Evolutionary conservation across 2,888 invertebrate genomes (phyloP), one percentile per base, ranked within the genome.

Genomic region (Girardia tigrina): DNA sequence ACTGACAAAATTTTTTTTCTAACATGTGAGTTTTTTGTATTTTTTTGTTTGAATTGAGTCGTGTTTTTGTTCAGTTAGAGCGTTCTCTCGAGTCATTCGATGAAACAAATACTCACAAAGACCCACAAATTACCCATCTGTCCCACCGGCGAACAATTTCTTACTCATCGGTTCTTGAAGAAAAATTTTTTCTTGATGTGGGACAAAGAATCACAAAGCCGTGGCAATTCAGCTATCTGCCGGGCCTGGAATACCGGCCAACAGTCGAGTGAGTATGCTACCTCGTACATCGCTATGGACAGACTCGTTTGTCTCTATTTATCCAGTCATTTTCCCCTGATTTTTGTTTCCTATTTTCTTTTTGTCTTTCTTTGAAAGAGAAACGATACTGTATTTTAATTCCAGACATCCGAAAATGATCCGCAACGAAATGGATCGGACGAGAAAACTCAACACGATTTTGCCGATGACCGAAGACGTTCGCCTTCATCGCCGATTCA

Each of bases 141-240:
- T 4, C 23, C 8, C n/a, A 56, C 56, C 56, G 56, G 23, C 56
- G 56, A 56, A 56, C n/a, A 56, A 20, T 56, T 23, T 56, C 56
- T 56, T 56, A 56, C 56, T 56, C 56, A 56, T 56, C 56, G 23
- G 4, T 56, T 4, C 23, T 56, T n/a, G 56, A 56, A 23, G 56
- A 56, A 23, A 56, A n/a, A 20, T 56, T 20, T 56, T 56, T 20
- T 56, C 56, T 56, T 23, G 56, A 56, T 4, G 23, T 56, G 8
- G 56, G 56, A 56, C 56, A 56, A 56, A 56, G 56, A 56, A 56
- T 56, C 23, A 56, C 56, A 56, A 56, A 56, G 23, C 56, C 56
- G 4, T 56, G 56, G 56, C 56, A 56, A 56, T 56, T 56, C n/a
- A 56, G 56, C n/a, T 56, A 56, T 16, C 23, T 56, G n/a, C 2